Evolutionary conservation across 2,113 vertebrate species (phyloP), one percentile per base, ranked within the genome.

Genomic region (Hemicordylus capensis): DNA sequence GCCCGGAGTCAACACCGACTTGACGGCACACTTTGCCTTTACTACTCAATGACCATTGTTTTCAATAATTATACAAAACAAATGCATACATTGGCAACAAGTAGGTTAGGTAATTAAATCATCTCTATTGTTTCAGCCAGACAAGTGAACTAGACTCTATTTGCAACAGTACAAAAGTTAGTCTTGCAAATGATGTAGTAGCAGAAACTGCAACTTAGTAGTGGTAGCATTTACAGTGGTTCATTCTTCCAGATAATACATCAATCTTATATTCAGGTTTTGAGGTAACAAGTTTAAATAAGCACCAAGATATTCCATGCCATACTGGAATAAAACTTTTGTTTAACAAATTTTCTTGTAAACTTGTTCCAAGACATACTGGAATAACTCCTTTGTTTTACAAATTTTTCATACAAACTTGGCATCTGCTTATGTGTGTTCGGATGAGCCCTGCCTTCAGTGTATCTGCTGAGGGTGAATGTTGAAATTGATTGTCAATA

Each of bases 401-500:
- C 92, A 99, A 93, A 96, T 99, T 99, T 96, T 99, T 99, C 99
- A 99, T 99, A 94, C 99, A 99, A 90, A 99, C 99, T 95, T 99
- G 99, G 92, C 99, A 99, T 88, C 99, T 98, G 96, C 99, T 98
- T 94, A 99, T 98, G 74, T 98, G 98, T 0, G 97, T 97, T 92
- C 97, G 97, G 86, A 98, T 98, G 94, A 99, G 98, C 73, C 98
- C 98, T 0, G 98, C 98, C 94, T 99, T 99, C 63, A 99, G 97
- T 0, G 98, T 99, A 91, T 99, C 98, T 6, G 97, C 83, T 0
- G 94, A 88, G 0, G 97, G 98, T 0, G 97, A 77, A 77, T 95
- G 94, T 79, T 99, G 97, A 96, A 99, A 99, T 28, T 90, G 87
- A 79, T 96, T 94, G 80, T 99, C 97, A 42, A 97, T 81, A 0